Conservation (phyloP, 2,797 vertebrate genomes). For the Muscicapa comitata region DNA sequence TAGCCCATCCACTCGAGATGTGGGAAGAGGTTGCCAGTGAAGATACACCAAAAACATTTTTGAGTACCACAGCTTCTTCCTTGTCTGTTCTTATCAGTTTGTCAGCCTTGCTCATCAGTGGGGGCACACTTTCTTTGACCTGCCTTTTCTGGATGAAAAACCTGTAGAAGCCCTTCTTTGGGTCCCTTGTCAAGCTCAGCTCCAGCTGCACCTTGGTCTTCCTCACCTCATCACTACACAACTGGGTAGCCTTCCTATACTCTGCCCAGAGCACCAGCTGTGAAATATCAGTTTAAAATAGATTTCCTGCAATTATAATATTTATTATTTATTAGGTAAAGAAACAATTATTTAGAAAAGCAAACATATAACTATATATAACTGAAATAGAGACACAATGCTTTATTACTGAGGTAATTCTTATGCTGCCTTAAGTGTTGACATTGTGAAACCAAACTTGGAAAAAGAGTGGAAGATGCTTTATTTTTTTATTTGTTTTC, state of each 20-base stretch:
- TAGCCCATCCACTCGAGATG: neutral
- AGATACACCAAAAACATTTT: neutral
- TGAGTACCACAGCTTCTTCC: neutral
- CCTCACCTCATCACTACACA: neutral
- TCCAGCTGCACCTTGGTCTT: neutral
- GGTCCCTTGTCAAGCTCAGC: neutral
- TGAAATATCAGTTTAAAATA: neutral
- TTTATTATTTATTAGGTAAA: neutral
- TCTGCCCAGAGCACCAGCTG: neutral
- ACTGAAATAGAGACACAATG: neutral
- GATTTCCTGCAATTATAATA: neutral
- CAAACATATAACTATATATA: neutral
- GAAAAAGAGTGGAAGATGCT: neutral
- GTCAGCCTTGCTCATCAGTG: neutral
- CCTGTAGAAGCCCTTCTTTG: neutral
- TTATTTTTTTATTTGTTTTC: neutral
- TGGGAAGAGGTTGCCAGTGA: neutral
- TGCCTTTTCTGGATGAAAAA: neutral
- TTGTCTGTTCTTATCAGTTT: neutral
- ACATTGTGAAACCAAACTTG: neutral
- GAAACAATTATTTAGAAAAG: neutral
- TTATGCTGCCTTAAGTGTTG: neutral
- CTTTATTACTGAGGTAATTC: neutral
- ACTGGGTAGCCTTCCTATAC: neutral
- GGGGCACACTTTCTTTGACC: neutral